A percentile compares a stretch with the other conserved stretches of the same genome.
Conservation (phyloP, 2,797 vertebrate genomes). For the Gymnodraco acuticeps region DNA sequence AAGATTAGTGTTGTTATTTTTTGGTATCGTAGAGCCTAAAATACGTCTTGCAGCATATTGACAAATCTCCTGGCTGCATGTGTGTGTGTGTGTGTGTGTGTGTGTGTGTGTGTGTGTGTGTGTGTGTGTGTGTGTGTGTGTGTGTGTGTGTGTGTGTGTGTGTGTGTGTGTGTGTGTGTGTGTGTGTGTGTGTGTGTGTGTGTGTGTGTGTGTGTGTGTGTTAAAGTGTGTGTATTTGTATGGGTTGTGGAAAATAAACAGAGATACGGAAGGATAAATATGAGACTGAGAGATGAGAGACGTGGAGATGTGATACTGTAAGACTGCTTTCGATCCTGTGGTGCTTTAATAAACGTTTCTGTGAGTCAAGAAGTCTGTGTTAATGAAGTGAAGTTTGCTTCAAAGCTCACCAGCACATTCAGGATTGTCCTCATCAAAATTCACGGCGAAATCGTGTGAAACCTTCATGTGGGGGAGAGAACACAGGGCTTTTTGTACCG, state of each 20-base stretch:
- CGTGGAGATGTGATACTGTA: conserved; percentile 14
- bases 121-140: conserved; percentile 28
- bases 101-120: conserved; percentile 23
- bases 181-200: conserved; percentile 20
- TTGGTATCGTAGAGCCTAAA: conserved; percentile 61
- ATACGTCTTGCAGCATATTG: conserved; percentile 68
- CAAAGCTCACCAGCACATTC: conserved; percentile 94
- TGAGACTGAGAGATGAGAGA: conserved; percentile 40
- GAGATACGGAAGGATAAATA: conserved; percentile 48
- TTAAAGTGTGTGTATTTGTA: conserved; percentile 16
- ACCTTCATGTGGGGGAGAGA: conserved; percentile 84
- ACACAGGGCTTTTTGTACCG: conserved; percentile 42
- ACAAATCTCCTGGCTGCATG: conserved; percentile 61
- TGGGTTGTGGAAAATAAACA: conserved; percentile 35
- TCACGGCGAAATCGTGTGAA: conserved; percentile 98
- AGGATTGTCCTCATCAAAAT: conserved; percentile 99
- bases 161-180: conserved; percentile 26
- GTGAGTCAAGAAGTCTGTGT: conserved; percentile 1
- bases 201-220: conserved; percentile 12
- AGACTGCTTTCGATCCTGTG: conserved; percentile 33
- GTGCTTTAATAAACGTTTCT: conserved; percentile 26
- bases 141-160: conserved; percentile 26
- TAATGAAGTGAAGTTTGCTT: not conserved
- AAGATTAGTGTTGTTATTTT: conserved; percentile 81
- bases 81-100: conserved; percentile 19